Evolutionary conservation across 2,113 vertebrate genomes (phyloP).

Genomic region (Chionodraco myersi): DNA sequence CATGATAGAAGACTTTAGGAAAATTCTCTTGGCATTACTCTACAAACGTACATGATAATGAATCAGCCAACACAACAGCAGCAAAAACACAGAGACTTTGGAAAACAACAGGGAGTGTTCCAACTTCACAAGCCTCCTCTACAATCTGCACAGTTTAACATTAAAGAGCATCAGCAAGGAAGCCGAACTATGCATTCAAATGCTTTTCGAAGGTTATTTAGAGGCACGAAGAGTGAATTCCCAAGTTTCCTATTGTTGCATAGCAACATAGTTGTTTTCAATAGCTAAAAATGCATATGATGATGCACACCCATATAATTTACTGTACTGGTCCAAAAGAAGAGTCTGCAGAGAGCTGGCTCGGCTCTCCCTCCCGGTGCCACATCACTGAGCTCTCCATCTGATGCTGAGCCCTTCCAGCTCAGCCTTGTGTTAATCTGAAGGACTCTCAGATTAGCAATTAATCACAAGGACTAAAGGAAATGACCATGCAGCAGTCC

Average conservation of each 20-base stretch:
- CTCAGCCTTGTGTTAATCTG: slow-evolving; percentile 50
- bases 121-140: not conserved
- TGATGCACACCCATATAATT: slow-evolving; percentile 41
- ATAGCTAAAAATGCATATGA: slow-evolving; percentile 53
- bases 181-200: not conserved
- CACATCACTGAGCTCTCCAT: slow-evolving; percentile 16
- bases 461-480: slow-evolving; percentile 36
- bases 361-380: slow-evolving; percentile 8
- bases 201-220: slow-evolving; percentile 41
- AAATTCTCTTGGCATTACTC: not conserved
- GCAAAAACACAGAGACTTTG: too few relatives aligned
- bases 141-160: not conserved
- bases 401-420: slow-evolving; percentile 31
- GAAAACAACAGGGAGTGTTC: not conserved
- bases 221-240: slow-evolving; percentile 39
- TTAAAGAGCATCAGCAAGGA: not conserved
- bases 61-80: slow-evolving; percentile 1
- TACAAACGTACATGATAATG: not conserved
- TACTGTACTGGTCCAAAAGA: slow-evolving; percentile 24
- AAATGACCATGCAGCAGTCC: slow-evolving; percentile 22
- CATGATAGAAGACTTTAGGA: too few relatives aligned
- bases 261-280: slow-evolving; percentile 59
- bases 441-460: slow-evolving; percentile 43
- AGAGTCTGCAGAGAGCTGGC: not conserved
- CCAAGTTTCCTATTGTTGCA: slow-evolving; percentile 57